Evolutionary conservation across 2,113 vertebrate genomes (phyloP), one percentile per base, ranked within the genome.

Genomic region (Cyrtonyx montezumae): DNA sequence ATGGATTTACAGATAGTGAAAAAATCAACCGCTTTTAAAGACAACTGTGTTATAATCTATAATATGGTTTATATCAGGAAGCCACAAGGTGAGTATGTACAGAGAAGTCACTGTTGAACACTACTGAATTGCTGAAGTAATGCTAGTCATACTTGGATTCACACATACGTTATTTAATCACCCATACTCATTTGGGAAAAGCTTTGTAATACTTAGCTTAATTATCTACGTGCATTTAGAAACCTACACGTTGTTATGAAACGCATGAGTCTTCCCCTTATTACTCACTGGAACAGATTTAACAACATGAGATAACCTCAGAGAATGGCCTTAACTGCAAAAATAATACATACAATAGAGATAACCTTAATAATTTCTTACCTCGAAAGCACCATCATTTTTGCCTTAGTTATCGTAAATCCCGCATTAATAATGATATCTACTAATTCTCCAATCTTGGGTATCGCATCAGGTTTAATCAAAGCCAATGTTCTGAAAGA

Each of bases 361-460:
- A 13, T 53, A 66, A 81, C 3, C 9, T 91, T 77, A 77, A 76
- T 66, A 93, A 71, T 48, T 87, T 20, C 92, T 98, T 98, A 99
- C 99, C 98, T 98, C 84, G 98, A 98, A 62, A 99, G 97, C n/a
- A 89, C 95, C 87, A 98, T 98, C 99, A 99, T 99, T 98, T 98
- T 99, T 79, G 98, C 99, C 98, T 99, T 99, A 76, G 98, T 99
- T 97, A 99, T 98, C 69, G 98, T 98, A 96, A 99, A 97, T 73
- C 98, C 98, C 78, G 97, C 96, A 93, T 98, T 98, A 95, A 98
- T 97, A 82, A 99, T 98, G 42, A 97, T 92, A 95, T 99, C 98
- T 93, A 99, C 97, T 88, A 99, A 96, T 82, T 99, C 98, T 81
- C 99, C 99, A 21, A 98, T 95, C 96, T 98, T 99, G 53, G 84